Conservation (phyloP, 2,113 vertebrate species). For the Heptranchias perlo region DNA sequence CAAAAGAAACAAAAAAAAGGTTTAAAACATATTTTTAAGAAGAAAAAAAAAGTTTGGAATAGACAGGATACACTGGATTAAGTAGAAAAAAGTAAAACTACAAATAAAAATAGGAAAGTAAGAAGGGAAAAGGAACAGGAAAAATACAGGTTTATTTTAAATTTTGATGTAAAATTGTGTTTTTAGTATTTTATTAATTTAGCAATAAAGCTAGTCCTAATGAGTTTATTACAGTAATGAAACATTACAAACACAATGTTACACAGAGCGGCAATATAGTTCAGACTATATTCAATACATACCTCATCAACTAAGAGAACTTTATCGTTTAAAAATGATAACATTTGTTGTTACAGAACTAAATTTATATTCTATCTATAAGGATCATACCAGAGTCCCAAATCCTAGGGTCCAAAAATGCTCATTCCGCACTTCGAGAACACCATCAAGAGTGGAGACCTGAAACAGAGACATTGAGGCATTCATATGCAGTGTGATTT, state of each 20-base stretch:
- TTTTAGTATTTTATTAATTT: neutral
- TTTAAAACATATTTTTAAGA: neutral
- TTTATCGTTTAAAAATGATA: neutral
- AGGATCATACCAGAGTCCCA: conserved; percentile 78
- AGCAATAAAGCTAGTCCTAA: neutral
- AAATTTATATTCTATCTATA: neutral
- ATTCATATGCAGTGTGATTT: conserved; percentile 1
- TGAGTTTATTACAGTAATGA: neutral
- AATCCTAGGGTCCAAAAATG: conserved; percentile 98
- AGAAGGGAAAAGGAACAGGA: neutral
- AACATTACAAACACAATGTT: neutral
- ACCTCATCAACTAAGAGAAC: neutral
- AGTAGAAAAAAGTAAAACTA: neutral
- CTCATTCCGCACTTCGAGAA: conserved; percentile 92
- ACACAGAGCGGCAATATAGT: neutral
- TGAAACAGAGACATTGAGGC: conserved; percentile 47
- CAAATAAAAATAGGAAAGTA: neutral
- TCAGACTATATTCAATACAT: neutral
- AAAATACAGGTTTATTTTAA: neutral
- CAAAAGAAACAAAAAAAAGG: neutral
- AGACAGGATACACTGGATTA: neutral
- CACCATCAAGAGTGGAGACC: conserved; percentile 95
- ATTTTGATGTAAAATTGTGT: neutral
- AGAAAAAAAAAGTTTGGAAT: neutral
- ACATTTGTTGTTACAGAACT: no score